Conservation (phyloP, 1,140 invertebrate genomes). For the Temnothorax longispinosus region DNA sequence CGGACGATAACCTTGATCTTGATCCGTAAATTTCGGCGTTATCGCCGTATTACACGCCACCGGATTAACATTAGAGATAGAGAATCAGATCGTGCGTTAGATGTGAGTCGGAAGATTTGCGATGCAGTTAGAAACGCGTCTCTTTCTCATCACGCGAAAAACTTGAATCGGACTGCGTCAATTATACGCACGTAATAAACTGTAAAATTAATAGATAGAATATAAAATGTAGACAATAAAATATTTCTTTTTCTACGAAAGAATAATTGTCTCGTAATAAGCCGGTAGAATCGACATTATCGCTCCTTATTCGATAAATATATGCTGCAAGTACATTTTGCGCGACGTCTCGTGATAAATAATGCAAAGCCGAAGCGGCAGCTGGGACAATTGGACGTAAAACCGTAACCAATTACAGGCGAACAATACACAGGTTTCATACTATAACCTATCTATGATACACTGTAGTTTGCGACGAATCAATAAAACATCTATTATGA, state of each 20-base stretch:
- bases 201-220: not conserved
- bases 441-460: constrained; percentile 63
- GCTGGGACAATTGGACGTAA: constrained; percentile 41
- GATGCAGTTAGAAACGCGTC: not conserved
- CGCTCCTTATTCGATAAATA: not conserved
- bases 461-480: constrained; percentile 42
- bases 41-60: not conserved
- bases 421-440: constrained; percentile 36
- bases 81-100: not conserved
- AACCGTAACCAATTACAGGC: constrained; percentile 51
- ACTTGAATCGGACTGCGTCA: not conserved
- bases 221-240: not conserved
- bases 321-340: not conserved
- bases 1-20: constrained; percentile 51
- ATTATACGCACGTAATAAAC: too few species aligned
- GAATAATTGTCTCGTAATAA: not conserved
- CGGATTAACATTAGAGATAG: not conserved
- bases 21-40: constrained; percentile 21
- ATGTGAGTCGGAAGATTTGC: not conserved
- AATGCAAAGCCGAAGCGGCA: constrained; percentile 18
- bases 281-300: not conserved
- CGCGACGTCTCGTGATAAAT: constrained; percentile 37
- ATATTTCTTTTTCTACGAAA: not conserved
- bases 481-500: constrained; percentile 52
- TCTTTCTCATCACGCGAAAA: not conserved